Conservation (phyloP, 2,888 invertebrate species). For the Pterostichus niger region DNA sequence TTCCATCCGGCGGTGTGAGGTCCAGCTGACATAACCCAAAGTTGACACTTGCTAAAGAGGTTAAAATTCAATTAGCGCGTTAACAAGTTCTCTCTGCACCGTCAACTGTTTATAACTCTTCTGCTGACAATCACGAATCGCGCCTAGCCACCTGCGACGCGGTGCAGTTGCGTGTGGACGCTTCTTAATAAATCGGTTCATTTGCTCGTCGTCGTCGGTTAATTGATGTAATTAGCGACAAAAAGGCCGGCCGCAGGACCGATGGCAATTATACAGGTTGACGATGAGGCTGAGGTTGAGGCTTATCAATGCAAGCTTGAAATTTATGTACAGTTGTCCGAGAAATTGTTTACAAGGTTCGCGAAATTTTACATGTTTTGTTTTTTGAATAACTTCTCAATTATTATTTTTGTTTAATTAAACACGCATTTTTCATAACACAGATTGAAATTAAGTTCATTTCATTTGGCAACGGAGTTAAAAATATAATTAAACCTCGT, state of each 20-base stretch:
- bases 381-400: too few species aligned
- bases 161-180: constrained; percentile 35
- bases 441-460: too few species aligned
- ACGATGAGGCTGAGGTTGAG: background rate
- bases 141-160: constrained; percentile 29
- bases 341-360: too few species aligned
- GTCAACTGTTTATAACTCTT: constrained; percentile 21
- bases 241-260: constrained; percentile 18
- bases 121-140: constrained; percentile 49
- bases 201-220: constrained; percentile 42
- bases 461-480: too few species aligned
- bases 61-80: constrained; percentile 26
- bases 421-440: too few species aligned
- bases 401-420: too few species aligned
- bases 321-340: too few species aligned
- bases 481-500: too few species aligned
- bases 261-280: constrained; percentile 14
- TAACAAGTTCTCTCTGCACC: background rate
- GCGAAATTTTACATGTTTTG: too few species aligned
- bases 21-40: constrained; percentile 3
- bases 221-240: constrained; percentile 60
- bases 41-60: constrained; percentile 32
- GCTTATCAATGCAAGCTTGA: background rate
- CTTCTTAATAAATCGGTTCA: constrained; percentile 55
- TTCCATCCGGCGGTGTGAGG: constrained; percentile 6